A percentile compares a stretch with the other conserved stretches of the same genome.
Evolutionary conservation across 2,113 vertebrate genomes (phyloP).

Genomic region (Centropus unirufus): DNA sequence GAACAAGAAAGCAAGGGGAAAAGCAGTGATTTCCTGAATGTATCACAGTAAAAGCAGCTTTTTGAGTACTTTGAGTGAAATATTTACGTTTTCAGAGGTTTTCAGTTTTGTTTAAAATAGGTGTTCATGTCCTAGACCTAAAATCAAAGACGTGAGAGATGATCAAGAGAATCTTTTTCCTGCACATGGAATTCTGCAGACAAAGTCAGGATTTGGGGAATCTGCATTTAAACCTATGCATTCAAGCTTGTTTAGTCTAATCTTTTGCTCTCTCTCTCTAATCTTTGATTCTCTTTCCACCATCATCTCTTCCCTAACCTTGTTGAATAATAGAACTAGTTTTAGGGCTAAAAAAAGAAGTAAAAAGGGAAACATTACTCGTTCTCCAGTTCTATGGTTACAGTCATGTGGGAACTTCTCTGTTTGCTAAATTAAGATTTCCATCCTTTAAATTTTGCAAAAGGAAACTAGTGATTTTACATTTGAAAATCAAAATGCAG

Average conservation of each 20-base stretch:
- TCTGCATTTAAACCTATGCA: not conserved
- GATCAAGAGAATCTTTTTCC: not conserved
- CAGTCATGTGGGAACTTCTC: not conserved
- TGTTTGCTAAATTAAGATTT: not conserved
- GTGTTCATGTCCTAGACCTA: not conserved
- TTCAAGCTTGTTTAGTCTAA: not conserved
- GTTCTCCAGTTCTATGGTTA: not conserved
- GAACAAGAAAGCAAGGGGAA: not conserved
- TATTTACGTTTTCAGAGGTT: not conserved
- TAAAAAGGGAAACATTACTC: not conserved
- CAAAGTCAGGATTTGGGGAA: not conserved
- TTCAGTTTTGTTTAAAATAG: not conserved
- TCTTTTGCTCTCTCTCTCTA: not conserved
- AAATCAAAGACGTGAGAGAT: not conserved
- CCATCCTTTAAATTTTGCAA: not conserved
- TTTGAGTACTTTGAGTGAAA: not conserved
- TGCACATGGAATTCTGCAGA: not conserved
- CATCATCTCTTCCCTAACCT: not conserved
- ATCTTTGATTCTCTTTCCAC: not conserved
- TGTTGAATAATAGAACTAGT: not conserved
- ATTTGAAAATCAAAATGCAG: not conserved
- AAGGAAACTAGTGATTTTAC: not conserved
- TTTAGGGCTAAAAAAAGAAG: not conserved
- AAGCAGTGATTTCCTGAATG: not conserved
- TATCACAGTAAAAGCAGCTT: not conserved